Percentiles rank a stretch among this genome's conserved stretches.
Evolutionary conservation across 2,797 vertebrate species (phyloP).

Genomic region (Oreochromis grahami): DNA sequence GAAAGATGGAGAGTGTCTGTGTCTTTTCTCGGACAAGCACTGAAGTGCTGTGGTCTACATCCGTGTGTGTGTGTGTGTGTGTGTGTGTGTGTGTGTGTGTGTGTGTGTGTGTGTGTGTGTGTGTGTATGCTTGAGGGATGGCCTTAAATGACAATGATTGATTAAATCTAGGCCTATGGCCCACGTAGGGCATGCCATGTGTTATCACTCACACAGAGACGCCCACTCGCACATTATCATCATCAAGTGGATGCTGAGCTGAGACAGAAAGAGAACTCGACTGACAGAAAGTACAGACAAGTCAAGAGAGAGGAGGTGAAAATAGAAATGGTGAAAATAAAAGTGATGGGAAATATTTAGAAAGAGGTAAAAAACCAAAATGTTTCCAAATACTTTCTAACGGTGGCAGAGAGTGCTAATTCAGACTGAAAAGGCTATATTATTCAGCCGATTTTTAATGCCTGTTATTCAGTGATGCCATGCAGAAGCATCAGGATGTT

Average conservation of each 20-base stretch:
- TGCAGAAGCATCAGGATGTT: neutral
- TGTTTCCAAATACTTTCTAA: neutral
- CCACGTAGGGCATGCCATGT: conserved; percentile 72
- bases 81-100: neutral
- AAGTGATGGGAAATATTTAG: neutral
- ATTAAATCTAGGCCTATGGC: conserved; percentile 70
- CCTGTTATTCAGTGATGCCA: neutral
- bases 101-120: conserved; percentile 1
- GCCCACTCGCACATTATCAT: neutral
- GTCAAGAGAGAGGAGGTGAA: neutral
- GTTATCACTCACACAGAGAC: conserved; percentile 59
- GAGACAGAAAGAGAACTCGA: neutral
- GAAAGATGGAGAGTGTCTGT: neutral
- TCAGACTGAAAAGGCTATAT: neutral
- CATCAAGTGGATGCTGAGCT: conserved; percentile 10
- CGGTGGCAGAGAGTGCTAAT: neutral
- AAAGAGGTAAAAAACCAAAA: neutral
- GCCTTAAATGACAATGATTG: conserved; percentile 75
- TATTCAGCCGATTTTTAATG: neutral
- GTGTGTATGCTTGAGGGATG: conserved; percentile 43
- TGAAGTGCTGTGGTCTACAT: conserved; percentile 44
- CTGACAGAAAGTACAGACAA: neutral
- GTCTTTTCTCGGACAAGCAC: conserved; percentile 43
- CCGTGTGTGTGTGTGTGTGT: neutral
- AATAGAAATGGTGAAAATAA: neutral